Conservation (phyloP, 1,140 invertebrate genomes). For the Trinorchestia longiramus region DNA sequence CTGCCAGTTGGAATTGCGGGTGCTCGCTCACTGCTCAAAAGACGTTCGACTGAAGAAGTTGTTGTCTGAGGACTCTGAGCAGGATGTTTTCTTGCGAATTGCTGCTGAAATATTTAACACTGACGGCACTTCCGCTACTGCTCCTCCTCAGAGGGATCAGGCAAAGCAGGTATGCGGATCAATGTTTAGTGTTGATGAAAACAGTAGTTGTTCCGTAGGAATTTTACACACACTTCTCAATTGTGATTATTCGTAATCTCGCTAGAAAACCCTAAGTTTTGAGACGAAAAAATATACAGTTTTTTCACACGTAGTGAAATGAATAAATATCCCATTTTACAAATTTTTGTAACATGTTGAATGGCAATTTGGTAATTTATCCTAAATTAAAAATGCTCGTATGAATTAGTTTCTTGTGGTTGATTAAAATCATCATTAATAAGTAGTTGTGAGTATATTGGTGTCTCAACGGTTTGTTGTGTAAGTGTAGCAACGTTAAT, state of each 20-base stretch:
- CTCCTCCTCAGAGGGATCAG: constrained; percentile 71
- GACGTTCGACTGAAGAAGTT: constrained; percentile 81
- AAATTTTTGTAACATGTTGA: no score
- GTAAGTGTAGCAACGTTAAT: neutral
- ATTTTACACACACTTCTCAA: no score
- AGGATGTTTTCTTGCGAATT: constrained; percentile 84
- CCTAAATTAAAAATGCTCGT: neutral
- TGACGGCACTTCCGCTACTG: constrained; percentile 66
- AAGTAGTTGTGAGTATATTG: neutral
- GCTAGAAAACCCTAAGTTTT: no score
- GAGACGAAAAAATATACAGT: no score
- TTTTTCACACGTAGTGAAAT: no score
- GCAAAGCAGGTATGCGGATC: constrained; percentile 70
- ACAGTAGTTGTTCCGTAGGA: no score
- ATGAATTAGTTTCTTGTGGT: neutral
- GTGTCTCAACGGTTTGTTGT: neutral
- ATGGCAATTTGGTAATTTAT: no score
- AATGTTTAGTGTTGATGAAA: no score
- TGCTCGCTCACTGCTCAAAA: constrained; percentile 89
- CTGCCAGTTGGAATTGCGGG: constrained; percentile 93
- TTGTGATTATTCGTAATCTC: no score
- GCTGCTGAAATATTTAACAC: constrained; percentile 75
- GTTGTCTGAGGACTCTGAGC: constrained; percentile 73
- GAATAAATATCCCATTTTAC: no score
- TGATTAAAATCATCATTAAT: neutral